Base-by-base conservation (phyloP, 2,797 vertebrate species). In the Lates japonicus region DNA sequence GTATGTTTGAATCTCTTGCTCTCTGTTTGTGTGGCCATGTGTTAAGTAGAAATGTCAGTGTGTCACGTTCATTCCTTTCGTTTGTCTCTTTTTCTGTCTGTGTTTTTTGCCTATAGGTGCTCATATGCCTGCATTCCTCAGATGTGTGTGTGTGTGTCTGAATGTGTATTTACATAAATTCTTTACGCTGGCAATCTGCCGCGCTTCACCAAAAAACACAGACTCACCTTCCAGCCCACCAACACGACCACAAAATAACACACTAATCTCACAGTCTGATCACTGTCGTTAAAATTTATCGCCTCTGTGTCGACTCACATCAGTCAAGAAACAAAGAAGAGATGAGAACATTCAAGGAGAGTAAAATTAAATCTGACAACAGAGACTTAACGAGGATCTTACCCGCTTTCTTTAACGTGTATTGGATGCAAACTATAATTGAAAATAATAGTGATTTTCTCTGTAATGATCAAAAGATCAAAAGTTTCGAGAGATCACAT, bases 211-310 rank as follows among this genome's bases (percentile, higher is more conserved):
- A 51, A 60, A 51, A 64, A 69, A 65, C 74, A 57, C 20, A 29
- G 20, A 52, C 33, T 62, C 37, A 74, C 52, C 41, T 42, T 33
- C 22, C 17, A 41, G 48, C 13, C 73, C 54, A 29, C n/a, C 54
- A 58, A 70, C 35, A 63, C 2, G 5, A 74, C 76, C 69, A 59
- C 69, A 61, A 57, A 19, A 60, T 75, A 69, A 76, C 35, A 68
- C 22, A 33, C 66, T 58, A 7, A 60, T 51, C 22, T 70, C 16
- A 25, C 46, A 55, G 39, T 20, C n/a, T 65, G 39, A 64, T 71
- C 51, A 33, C 51, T 68, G 31, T 41, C 51, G 22, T 29, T 13
- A 60, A 62, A 39, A 33, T 57, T 49, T 42, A 68, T 51, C 48
- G 46, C 8, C 37, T 65, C 9, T 31, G 57, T n/a, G 60, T 79